Conservation (phyloP, 2,888 invertebrate species). For the Parapristionchus giblindavisi region DNA sequence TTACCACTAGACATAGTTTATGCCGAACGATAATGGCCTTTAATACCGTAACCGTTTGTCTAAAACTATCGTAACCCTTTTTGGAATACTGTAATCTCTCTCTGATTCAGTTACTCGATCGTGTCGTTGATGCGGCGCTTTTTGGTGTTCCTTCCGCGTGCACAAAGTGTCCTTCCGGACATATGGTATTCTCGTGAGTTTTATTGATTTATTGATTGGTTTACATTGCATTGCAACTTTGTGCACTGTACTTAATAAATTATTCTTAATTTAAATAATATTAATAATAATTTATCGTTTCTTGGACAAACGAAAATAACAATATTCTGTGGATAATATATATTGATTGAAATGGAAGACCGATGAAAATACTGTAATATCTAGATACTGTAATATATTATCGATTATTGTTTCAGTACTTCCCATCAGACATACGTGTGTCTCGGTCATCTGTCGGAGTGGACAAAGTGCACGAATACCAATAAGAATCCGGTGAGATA, state of each 20-base stretch:
- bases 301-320: not conserved
- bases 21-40: no score
- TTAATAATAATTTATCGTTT: not conserved
- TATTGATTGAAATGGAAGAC: not conserved
- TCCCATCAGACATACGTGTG: slow-evolving; percentile 83
- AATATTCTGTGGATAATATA: not conserved
- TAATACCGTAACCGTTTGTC: no score
- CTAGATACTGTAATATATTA: slow-evolving; percentile 16
- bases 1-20: no score
- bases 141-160: slow-evolving; percentile 87
- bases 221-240: slow-evolving; percentile 16
- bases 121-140: slow-evolving; percentile 83
- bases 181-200: slow-evolving; percentile 45
- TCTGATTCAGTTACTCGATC: slow-evolving; percentile 79
- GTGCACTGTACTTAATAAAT: not conserved
- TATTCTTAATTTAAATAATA: not conserved
- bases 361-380: not conserved
- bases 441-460: slow-evolving; percentile 83
- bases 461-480: slow-evolving; percentile 85
- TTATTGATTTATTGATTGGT: slow-evolving; percentile 73
- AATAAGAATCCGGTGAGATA: slow-evolving; percentile 72
- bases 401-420: slow-evolving; percentile 45
- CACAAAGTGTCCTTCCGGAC: slow-evolving; percentile 76
- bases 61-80: no score
- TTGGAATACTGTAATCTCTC: not conserved